Base-by-base conservation (phyloP, 2,113 vertebrate genomes). In the Emydura subglobosa region DNA sequence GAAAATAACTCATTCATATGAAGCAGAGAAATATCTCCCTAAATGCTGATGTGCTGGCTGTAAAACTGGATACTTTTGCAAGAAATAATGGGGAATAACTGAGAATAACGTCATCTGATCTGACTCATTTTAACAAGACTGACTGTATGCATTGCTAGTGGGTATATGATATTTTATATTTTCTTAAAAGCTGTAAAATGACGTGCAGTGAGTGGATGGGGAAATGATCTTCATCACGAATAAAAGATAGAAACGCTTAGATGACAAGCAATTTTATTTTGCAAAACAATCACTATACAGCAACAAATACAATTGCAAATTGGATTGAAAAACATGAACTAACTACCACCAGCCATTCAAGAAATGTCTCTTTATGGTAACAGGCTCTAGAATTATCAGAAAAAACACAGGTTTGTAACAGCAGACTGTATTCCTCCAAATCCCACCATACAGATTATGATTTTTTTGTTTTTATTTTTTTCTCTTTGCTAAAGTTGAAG, bases 211-310 rank as follows among this genome's bases (percentile, higher is more conserved):
- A 14, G 0, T 47, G 44, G 31, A 31, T 0, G 34, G 13, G 5
- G 53, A 39, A 91, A 83, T 25, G 59, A 49, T 24, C 79, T 68
- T 27, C 5, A 14, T 51, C 42, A 25, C 49, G 31, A 85, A 88
- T 55, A 81, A 68, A 27, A 79, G 80, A 85, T 85, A 90, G 54
- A 7, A 31, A 39, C 24, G 1, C 6, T 83, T 96, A 97, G 98
- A 98, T 98, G 98, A 99, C 98, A 98, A 99, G 98, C 98, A 94
- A 97, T 98, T 99, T 99, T 99, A 98, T 99, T 99, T 98, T 98
- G 98, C 98, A 99, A 99, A 99, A 99, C 98, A 98, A 99, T 98
- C 98, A 99, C 98, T 99, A 98, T 99, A 98, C 98, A 99, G 98
- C 98, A 98, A 99, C 98, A 98, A 98, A 98, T 98, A 99, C 98